These are phyloP conservation scores for Drosophila koepferae DNA, from an alignment of 2,888 invertebrate genomes.

Conservation along the genomic window DNA sequence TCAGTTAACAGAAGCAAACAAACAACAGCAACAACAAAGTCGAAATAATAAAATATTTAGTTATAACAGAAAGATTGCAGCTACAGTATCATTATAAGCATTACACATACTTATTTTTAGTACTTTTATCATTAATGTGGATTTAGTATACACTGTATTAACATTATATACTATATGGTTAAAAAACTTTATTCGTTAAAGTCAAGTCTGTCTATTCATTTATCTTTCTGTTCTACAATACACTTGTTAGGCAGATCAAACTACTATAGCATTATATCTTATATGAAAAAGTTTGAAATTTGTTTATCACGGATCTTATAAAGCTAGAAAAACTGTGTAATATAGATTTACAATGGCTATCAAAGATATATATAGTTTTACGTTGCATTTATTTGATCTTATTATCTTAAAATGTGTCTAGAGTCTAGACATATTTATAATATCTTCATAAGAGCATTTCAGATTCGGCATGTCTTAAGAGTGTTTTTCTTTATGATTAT, in stretches of 20 bases:
- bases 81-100: constrained; percentile 35
- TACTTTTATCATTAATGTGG: constrained; percentile 45
- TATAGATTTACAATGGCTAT: not conserved
- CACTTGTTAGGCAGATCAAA: not conserved
- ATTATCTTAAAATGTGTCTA: too few species aligned
- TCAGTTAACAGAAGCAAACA: constrained; percentile 8
- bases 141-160: constrained; percentile 12
- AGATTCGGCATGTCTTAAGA: not conserved
- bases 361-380: too few species aligned
- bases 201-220: not conserved
- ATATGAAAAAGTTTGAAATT: too few species aligned
- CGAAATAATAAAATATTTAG: constrained; percentile 19
- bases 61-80: constrained; percentile 18
- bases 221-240: not conserved
- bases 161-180: not conserved
- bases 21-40: not conserved
- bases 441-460: not conserved
- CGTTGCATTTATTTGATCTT: too few species aligned
- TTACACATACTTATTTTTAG: constrained; percentile 48
- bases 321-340: not conserved
- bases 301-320: not conserved
- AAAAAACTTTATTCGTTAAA: not conserved
- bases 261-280: not conserved
- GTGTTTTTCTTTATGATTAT: constrained; percentile 1
- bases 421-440: too few species aligned